phyloP scores from a whole-genome alignment of 2,113 vertebrate species.

The Ancistrus triradiatus region DNA sequence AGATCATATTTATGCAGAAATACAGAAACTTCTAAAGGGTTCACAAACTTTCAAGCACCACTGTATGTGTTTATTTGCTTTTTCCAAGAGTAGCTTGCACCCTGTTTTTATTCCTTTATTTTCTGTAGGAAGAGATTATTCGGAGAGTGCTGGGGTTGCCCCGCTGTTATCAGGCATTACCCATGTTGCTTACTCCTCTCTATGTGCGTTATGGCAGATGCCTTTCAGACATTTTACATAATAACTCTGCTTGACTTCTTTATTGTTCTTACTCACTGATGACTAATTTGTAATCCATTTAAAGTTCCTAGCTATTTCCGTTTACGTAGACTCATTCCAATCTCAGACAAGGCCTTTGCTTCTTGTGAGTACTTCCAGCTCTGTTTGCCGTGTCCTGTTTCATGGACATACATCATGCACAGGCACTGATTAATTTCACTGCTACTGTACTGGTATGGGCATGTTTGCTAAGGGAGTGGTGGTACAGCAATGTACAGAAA shows the following conservation, averaged over 20 bases:
- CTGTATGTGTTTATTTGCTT: too few species aligned
- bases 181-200: not conserved
- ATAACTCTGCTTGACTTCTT: not conserved
- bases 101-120: too few species aligned
- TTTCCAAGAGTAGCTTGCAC: too few species aligned
- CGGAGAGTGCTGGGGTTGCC: not conserved
- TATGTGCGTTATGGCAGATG: not conserved
- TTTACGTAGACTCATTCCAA: not conserved
- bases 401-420: slow-evolving; percentile 1
- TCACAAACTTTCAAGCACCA: too few species aligned
- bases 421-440: slow-evolving; percentile 14
- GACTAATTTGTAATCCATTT: not conserved
- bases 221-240: not conserved
- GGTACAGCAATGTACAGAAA: not conserved
- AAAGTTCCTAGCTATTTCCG: not conserved
- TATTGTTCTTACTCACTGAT: slow-evolving; percentile 5
- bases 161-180: not conserved
- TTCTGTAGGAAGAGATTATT: too few species aligned
- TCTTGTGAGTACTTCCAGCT: not conserved
- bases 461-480: not conserved
- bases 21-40: too few species aligned
- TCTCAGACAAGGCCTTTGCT: not conserved
- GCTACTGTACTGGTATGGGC: not conserved
- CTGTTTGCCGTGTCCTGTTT: not conserved
- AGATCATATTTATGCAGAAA: too few species aligned